A percentile compares a stretch with the other conserved stretches of the same genome.
Evolutionary conservation across 2,888 invertebrate genomes (phyloP).

Genomic region (Amorpha juglandis): DNA sequence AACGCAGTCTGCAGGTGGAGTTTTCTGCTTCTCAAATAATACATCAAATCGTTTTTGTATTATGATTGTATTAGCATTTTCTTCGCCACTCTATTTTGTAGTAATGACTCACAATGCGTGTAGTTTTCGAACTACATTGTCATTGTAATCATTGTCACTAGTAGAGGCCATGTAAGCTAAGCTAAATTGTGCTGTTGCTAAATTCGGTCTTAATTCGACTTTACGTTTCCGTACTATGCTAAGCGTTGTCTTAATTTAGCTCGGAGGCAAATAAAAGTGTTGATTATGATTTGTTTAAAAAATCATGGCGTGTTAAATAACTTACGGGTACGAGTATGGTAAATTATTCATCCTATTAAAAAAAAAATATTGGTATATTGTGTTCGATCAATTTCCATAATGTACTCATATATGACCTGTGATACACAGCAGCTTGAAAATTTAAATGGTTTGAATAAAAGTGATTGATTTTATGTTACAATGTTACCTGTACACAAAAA

Average conservation of each 20-base stretch:
- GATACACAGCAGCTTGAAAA: conserved; percentile 22
- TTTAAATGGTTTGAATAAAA: background rate
- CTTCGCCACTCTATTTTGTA: background rate
- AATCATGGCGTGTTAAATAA: background rate
- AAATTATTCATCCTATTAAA: background rate
- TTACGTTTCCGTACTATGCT: conserved; percentile 54
- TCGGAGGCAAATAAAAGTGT: conserved; percentile 42
- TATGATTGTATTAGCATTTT: background rate
- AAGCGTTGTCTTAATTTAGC: conserved; percentile 58
- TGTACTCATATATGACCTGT: conserved; percentile 22
- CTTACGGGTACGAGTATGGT: conserved; percentile 18
- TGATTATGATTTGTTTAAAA: background rate
- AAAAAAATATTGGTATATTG: background rate
- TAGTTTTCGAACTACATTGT: background rate
- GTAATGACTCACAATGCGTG: background rate
- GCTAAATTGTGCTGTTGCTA: conserved; percentile 2
- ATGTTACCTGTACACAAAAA: background rate
- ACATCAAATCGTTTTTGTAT: too few relatives aligned
- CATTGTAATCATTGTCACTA: background rate
- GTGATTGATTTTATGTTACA: conserved; percentile 4
- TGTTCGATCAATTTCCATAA: background rate
- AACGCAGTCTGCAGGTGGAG: background rate
- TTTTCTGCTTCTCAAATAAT: background rate
- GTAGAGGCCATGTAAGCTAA: background rate
- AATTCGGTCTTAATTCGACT: background rate